Base-by-base conservation (phyloP, 2,888 invertebrate genomes). In the Cantharis rufa region DNA sequence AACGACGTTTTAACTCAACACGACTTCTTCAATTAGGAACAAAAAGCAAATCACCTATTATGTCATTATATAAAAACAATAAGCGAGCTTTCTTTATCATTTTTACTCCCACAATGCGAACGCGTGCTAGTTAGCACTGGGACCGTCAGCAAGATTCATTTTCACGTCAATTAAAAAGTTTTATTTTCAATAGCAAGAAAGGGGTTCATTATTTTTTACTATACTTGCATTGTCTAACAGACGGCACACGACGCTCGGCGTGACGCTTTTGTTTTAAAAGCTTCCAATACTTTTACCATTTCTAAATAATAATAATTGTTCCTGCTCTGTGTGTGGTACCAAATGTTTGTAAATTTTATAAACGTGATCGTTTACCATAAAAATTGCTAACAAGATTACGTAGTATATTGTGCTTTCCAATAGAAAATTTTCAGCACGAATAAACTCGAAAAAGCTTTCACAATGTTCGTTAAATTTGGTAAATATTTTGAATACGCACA, bases 91-190 rank as follows among this genome's bases (percentile, higher is more conserved):
- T 69, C 74, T 74, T 74, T 78, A 76, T 71, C 78, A 48, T 80
- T 79, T 75, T 77, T 81, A 72, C 81, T 74, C 81, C 80, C 79
- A 80, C 82, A 82, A 82, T 80, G 78, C 74, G 18, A 70, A 76
- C 81, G 81, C 81, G 81, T 82, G 81, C 81, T 82, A 82, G 81
- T 81, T 82, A 82, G 77, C 81, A 80, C 81, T 79, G 80, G 74
- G 76, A 77, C 76, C 81, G 81, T 77, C 78, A 76, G 72, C 68
- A 63, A 72, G 77, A 74, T 74, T 75, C 77, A 81, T 82, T 82
- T 82, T 80, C 77, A 79, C 75, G 82, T 82, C 82, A 82, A 82
- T 82, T 82, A 82, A 79, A 62, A 74, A 70, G 18, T 71, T 78
- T 80, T n/a, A n/a, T 81, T 77, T 80, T 72, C 72, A 64, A 77